Percentiles rank a stretch among this genome's conserved stretches.
Conservation (phyloP, 2,888 invertebrate genomes). For the Blastobasis adustella region DNA sequence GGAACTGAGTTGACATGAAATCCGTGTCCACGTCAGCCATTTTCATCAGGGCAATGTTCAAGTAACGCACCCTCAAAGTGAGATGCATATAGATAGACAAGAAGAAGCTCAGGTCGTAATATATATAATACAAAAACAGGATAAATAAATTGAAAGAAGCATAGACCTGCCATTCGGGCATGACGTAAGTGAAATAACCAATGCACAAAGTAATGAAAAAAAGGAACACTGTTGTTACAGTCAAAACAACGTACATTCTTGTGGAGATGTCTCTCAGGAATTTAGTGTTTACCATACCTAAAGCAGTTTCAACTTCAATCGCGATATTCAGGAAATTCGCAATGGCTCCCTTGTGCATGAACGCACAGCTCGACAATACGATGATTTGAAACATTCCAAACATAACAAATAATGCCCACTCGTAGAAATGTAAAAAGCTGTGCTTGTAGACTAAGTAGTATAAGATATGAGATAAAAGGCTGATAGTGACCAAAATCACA, state of each 20-base stretch:
- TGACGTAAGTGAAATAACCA: too few relatives aligned
- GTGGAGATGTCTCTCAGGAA: slow-evolving; percentile 38
- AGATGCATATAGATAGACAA: slow-evolving; percentile 25
- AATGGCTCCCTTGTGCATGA: slow-evolving; percentile 28
- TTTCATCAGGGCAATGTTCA: slow-evolving; percentile 48
- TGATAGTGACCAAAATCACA: too few relatives aligned
- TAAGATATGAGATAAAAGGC: too few relatives aligned
- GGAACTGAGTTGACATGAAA: slow-evolving; percentile 34
- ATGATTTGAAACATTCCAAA: slow-evolving; percentile 16
- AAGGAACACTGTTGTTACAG: not conserved
- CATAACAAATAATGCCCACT: too few relatives aligned
- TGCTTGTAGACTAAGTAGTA: too few relatives aligned
- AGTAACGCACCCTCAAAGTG: slow-evolving; percentile 33
- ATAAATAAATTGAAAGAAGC: slow-evolving; percentile 16
- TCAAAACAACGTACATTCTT: slow-evolving; percentile 16
- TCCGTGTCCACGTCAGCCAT: slow-evolving; percentile 31
- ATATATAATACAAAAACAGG: slow-evolving; percentile 28
- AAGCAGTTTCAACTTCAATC: slow-evolving; percentile 38
- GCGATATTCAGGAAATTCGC: slow-evolving; percentile 26
- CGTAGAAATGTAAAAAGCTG: too few relatives aligned
- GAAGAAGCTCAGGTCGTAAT: slow-evolving; percentile 33
- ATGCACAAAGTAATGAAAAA: too few relatives aligned
- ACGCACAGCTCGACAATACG: slow-evolving; percentile 29
- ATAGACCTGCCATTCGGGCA: too few relatives aligned
- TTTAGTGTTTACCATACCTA: slow-evolving; percentile 41